Evolutionary conservation across 1,140 invertebrate genomes (phyloP), one percentile per base, ranked within the genome.

Genomic region (Lycorma delicatula): DNA sequence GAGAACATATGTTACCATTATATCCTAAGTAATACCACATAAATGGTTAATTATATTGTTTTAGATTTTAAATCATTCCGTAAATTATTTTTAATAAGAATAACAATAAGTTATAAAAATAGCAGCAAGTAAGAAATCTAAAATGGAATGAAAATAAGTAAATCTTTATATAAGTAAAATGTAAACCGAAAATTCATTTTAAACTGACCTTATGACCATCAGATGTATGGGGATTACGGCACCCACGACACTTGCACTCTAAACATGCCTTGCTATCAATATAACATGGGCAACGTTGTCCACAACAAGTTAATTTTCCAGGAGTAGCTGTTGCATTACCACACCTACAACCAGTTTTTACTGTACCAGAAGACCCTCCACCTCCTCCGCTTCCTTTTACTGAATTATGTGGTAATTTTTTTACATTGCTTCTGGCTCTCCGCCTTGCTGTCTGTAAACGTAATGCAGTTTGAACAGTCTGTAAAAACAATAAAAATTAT

Each of bases 221-320:
- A 18, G 48, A 22, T 11, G 22, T 41, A 22, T 51, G 56, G 13
- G 91, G 91, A 79, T 96, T 96, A 69, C 89, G 74, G 72, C 92
- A 96, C 6, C 91, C 92, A 71, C 87, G 81, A 74, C 92, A 96
- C 69, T 85, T 85, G 73, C 92, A 96, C 61, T 88, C 87, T 27
- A 86, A 77, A 69, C 91, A 94, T 11, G 89, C 83, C 73, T 87
- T 90, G 67, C 81, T 85, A 65, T 86, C 88, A 53, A 89, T 87
- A 73, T 94, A 96, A 75, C 92, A 96, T 0, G 91, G 89, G 77
- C 92, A 96, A 59, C 91, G 77, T 70, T 94, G 91, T 2, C 91
- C 91, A 71, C 91, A 92, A 73, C 92, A 96, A 0, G 91, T 93
- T 48, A 93, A 71, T 71, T 92, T 93, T 11, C 89, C 90, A 12